These are phyloP conservation scores for Echinops telfairi DNA, from an alignment of 2,113 vertebrate species.

Conservation along the genomic window DNA sequence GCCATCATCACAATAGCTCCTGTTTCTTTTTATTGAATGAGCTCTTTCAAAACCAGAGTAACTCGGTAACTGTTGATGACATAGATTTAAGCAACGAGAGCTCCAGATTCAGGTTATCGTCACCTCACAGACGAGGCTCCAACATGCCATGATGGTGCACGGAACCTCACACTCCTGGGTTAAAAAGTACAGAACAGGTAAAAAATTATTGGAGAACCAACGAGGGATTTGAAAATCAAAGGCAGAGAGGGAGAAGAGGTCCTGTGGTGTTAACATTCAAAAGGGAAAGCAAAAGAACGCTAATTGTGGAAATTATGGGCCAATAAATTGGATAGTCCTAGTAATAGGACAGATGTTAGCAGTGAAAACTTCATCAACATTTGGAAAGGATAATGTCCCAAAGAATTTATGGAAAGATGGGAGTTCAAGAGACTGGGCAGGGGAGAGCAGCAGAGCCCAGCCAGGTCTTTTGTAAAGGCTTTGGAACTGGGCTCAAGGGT, in stretches of 20 bases:
- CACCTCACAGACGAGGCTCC: not conserved
- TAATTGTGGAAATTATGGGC: slow-evolving; percentile 74
- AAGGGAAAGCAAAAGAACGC: slow-evolving; percentile 68
- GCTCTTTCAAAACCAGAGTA: not conserved
- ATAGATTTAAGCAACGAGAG: not conserved
- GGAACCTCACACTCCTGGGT: not conserved
- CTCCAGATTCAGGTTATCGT: not conserved
- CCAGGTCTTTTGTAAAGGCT: slow-evolving; percentile 68
- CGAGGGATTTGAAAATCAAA: slow-evolving; percentile 31
- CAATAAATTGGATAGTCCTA: slow-evolving; percentile 59
- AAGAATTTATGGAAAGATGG: slow-evolving; percentile 75
- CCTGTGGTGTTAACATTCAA: slow-evolving; percentile 49
- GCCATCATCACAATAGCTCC: not conserved
- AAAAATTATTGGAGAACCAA: slow-evolving; percentile 16
- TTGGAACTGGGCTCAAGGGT: slow-evolving; percentile 62
- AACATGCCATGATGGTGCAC: not conserved
- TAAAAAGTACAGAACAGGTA: not conserved
- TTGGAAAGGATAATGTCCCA: slow-evolving; percentile 78
- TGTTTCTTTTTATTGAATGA: slow-evolving; percentile 34
- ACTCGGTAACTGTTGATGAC: not conserved
- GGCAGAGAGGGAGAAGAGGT: slow-evolving; percentile 31
- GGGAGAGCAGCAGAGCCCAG: slow-evolving; percentile 46
- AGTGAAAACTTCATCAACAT: slow-evolving; percentile 71
- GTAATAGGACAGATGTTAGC: slow-evolving; percentile 77
- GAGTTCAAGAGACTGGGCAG: slow-evolving; percentile 67